Conservation (phyloP, 1,140 invertebrate species). For the Sitobion miscanthi region DNA sequence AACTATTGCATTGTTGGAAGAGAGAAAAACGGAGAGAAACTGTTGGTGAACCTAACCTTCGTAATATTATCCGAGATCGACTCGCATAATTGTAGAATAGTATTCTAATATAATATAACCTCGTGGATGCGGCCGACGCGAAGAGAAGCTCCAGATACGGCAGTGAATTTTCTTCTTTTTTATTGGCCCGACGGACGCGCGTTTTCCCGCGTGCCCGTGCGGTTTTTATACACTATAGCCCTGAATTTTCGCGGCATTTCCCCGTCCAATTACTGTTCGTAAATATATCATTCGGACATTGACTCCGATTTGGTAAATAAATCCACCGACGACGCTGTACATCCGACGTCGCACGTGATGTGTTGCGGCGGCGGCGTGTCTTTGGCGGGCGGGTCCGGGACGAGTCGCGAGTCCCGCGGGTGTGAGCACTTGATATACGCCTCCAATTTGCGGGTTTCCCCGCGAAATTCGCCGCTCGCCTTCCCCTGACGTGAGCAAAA, state of each 20-base stretch:
- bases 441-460: not conserved
- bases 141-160: not conserved
- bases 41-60: too few relatives aligned
- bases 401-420: constrained; percentile 38
- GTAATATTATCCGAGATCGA: not conserved
- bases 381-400: not conserved
- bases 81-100: not conserved
- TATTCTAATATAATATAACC: not conserved
- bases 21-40: too few relatives aligned
- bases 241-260: not conserved
- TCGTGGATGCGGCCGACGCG: not conserved
- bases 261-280: constrained; percentile 39
- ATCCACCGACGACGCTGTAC: constrained; percentile 32
- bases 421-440: constrained; percentile 37
- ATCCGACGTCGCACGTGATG: constrained; percentile 25
- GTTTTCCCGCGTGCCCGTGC: not conserved
- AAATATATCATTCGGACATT: constrained; percentile 53
- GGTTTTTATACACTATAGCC: not conserved
- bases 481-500: not conserved
- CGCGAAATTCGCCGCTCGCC: not conserved
- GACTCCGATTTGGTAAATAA: constrained; percentile 34
- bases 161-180: not conserved
- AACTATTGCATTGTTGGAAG: too few relatives aligned
- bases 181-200: not conserved
- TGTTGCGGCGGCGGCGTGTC: not conserved